Evolutionary conservation across 2,888 invertebrate species (phyloP), one percentile per base, ranked within the genome.

Genomic region (Crepidodera aurea): DNA sequence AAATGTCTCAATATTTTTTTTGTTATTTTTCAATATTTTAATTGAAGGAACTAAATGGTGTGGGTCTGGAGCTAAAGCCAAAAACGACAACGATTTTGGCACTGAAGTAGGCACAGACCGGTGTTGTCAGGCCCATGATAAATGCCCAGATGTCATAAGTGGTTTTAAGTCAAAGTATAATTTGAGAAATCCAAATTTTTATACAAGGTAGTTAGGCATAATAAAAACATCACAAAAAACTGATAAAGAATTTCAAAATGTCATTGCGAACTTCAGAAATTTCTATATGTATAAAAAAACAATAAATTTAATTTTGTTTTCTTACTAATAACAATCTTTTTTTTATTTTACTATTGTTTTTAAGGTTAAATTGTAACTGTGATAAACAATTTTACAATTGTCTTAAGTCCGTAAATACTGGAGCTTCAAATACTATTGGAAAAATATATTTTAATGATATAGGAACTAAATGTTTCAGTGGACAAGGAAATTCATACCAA

Each of bases 11-110:
- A n/a, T n/a, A n/a, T n/a, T n/a, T n/a, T n/a, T n/a, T n/a, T n/a
- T n/a, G n/a, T n/a, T n/a, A n/a, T n/a, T n/a, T n/a, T n/a, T n/a
- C n/a, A n/a, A n/a, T n/a, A n/a, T 22, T 4, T 22, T 22, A 22
- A 4, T 22, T 22, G 2, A 4, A 84, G 92, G 91, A 1, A 92
- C 92, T 0, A 92, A 91, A 80, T 93, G 92, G 91, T 92, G 92
- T 73, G 92, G 92, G 0, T 83, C 88, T 0, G 92, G 92, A 2
- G 87, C 87, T 72, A 76, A 84, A 8, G 90, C 92, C 0, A 78
- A 80, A 0, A 81, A 83, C 68, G 85, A 86, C 72, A 83, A 88
- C 19, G 91, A 92, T 74, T 81, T 92, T 22, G 92, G 93, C 0
- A 68, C 77, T 0, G 84, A 86, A 39, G 73, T 74, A 5, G 84